Percentiles rank a stretch among this genome's conserved stretches.
Conservation (phyloP, 2,888 invertebrate genomes). For the Drosophila siamana region DNA sequence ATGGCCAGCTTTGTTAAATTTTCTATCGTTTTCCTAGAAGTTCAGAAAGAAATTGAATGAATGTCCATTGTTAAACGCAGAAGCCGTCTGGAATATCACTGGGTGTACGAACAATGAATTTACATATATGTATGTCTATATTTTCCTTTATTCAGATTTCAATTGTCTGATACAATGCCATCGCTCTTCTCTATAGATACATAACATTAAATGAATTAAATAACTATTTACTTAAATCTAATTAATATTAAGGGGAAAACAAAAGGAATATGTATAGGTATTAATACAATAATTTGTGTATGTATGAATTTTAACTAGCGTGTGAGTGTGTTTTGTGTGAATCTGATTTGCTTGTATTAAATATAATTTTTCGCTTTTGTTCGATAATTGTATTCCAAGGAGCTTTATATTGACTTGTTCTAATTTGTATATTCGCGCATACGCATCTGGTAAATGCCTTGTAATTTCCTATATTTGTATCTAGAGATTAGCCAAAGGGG, state of each 20-base stretch:
- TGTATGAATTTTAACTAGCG: constrained; percentile 38
- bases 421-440: constrained; percentile 23
- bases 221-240: constrained; percentile 62
- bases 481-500: constrained; percentile 60
- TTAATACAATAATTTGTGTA: constrained; percentile 28
- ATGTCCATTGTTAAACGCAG: too few relatives aligned
- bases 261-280: constrained; percentile 35
- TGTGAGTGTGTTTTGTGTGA: constrained; percentile 33
- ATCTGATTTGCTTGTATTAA: constrained; percentile 15
- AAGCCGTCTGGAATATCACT: too few relatives aligned
- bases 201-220: constrained; percentile 69
- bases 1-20: background rate
- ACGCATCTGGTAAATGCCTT: constrained; percentile 25
- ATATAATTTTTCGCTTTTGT: constrained; percentile 25
- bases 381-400: constrained; percentile 31
- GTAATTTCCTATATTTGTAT: constrained; percentile 57
- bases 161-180: constrained; percentile 61
- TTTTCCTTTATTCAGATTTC: constrained; percentile 64
- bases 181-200: constrained; percentile 57
- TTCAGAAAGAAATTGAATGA: too few relatives aligned
- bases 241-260: constrained; percentile 53
- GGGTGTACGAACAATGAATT: background rate
- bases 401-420: constrained; percentile 15
- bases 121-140: constrained; percentile 53
- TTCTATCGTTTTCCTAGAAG: background rate